Conservation (phyloP, 1,140 invertebrate species). For the Aradophagus sp. region DNA sequence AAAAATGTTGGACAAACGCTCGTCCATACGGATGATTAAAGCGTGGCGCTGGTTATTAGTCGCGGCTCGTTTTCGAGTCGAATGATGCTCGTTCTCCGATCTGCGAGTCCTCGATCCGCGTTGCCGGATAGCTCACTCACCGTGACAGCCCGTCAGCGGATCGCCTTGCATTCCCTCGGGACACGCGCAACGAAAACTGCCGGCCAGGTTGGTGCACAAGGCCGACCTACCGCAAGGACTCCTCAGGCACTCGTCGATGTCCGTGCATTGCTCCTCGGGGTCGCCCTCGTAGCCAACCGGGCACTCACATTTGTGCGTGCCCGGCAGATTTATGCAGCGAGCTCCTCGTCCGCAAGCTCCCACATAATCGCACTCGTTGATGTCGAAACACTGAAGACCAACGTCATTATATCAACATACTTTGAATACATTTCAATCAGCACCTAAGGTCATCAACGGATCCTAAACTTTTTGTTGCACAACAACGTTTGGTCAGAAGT, state of each 20-base stretch:
- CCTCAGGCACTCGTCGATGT: slow-evolving; percentile 82
- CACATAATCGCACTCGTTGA: slow-evolving; percentile 86
- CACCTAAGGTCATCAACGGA: too few relatives aligned
- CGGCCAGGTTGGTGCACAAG: slow-evolving; percentile 82
- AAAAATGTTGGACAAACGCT: too few relatives aligned
- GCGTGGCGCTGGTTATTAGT: slow-evolving; percentile 9
- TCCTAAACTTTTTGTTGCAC: too few relatives aligned
- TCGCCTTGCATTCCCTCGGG: slow-evolving; percentile 86
- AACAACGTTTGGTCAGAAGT: too few relatives aligned
- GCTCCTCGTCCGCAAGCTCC: slow-evolving; percentile 86
- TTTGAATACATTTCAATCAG: too few relatives aligned
- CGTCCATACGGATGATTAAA: slow-evolving; percentile 16
- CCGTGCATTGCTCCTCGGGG: slow-evolving; percentile 80
- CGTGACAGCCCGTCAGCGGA: slow-evolving; percentile 81
- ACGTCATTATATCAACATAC: too few relatives aligned
- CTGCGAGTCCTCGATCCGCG: too few relatives aligned
- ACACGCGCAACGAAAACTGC: slow-evolving; percentile 84
- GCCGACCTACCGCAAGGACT: slow-evolving; percentile 83
- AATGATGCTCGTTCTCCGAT: too few relatives aligned
- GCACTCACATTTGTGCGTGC: slow-evolving; percentile 88
- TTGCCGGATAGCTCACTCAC: slow-evolving; percentile 71
- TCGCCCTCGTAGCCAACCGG: slow-evolving; percentile 86
- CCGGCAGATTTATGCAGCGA: slow-evolving; percentile 85
- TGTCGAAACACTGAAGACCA: slow-evolving; percentile 86
- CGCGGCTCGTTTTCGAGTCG: slow-evolving; percentile 7